These are phyloP conservation scores for Deladenus siricidicola DNA, from an alignment of 2,888 invertebrate species.

Conservation along the genomic window DNA sequence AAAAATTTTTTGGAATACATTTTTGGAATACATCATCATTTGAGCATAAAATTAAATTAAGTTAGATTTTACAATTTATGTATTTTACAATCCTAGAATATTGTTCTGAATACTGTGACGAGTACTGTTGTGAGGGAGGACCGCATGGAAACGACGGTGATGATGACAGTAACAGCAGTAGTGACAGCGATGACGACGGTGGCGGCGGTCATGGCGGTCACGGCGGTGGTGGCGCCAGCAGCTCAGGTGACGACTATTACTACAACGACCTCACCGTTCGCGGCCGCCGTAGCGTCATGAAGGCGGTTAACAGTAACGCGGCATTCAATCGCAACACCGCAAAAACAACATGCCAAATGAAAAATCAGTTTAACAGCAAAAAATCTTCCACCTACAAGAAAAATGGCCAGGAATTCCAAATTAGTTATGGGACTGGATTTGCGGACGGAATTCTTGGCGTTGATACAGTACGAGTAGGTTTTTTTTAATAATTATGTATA, in stretches of 20 bases:
- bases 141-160: no score
- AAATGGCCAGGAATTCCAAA: background rate
- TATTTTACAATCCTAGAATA: no score
- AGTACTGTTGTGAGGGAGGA: no score
- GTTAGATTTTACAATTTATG: no score
- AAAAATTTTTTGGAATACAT: no score
- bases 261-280: background rate
- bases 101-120: no score
- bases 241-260: no score
- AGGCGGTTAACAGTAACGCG: background rate
- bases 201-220: background rate
- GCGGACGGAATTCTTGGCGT: background rate
- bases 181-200: background rate
- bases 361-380: background rate
- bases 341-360: background rate
- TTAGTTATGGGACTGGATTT: conserved; percentile 2
- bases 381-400: background rate
- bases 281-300: background rate
- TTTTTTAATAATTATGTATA: background rate
- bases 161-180: background rate
- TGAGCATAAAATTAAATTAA: no score
- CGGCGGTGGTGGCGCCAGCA: background rate
- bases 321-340: background rate
- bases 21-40: no score
- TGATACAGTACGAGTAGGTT: background rate